A percentile compares a stretch with the other conserved stretches of the same genome.
Conservation (phyloP, 2,797 vertebrate genomes). For the Dendrocincla fuliginosa region DNA sequence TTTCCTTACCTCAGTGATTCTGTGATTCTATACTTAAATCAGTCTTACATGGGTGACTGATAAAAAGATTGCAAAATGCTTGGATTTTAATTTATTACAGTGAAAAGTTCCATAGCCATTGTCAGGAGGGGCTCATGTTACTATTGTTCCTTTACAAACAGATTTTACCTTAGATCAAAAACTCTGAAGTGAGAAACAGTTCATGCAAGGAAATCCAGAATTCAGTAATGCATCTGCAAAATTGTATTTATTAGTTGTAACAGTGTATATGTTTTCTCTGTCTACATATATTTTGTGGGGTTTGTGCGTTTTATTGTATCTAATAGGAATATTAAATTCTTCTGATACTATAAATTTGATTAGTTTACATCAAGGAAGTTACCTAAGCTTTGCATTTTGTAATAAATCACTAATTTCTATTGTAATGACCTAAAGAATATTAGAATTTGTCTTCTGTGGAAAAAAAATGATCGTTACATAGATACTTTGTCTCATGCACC, state of each 20-base stretch:
- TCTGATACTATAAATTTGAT: neutral
- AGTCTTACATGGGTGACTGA: neutral
- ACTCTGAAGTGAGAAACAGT: neutral
- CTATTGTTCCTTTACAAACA: neutral
- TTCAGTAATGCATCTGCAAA: neutral
- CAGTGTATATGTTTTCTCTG: neutral
- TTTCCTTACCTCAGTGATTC: neutral
- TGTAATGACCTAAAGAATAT: neutral
- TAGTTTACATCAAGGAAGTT: neutral
- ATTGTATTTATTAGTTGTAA: neutral
- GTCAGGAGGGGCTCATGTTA: rapidly evolving
- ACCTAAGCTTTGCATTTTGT: neutral
- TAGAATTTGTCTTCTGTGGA: neutral
- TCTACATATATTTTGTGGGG: neutral
- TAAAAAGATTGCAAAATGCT: neutral
- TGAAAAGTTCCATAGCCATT: neutral
- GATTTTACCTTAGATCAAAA: neutral
- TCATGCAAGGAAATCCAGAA: neutral
- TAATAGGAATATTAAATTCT: neutral
- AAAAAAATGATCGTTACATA: neutral
- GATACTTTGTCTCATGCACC: neutral
- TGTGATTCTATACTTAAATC: neutral
- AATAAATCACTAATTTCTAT: neutral
- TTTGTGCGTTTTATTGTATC: neutral
- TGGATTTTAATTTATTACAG: neutral